Conservation (phyloP, 2,888 invertebrate genomes). For the Eupeodes latifasciatus region DNA sequence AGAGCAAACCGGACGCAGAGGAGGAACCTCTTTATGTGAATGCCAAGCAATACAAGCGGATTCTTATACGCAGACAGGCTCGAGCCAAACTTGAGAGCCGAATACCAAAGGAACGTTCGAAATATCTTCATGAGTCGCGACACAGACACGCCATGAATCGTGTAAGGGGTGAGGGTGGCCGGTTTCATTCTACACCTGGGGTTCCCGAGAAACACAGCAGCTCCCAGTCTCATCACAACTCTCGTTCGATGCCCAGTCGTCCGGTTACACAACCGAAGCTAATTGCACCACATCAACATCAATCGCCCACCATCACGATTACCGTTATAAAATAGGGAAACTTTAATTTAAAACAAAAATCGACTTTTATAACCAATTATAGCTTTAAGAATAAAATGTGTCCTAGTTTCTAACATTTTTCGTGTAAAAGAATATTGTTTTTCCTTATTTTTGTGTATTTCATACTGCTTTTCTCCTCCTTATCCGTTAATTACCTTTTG, state of each 20-base stretch:
- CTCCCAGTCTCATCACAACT: conserved; percentile 71
- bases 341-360: not conserved
- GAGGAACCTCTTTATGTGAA: conserved; percentile 99
- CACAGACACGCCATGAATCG: conserved; percentile 99
- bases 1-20: conserved; percentile 85
- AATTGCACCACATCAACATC: conserved; percentile 83
- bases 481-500: conserved; percentile 22
- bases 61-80: conserved; percentile 96
- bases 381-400: conserved; percentile 67
- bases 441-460: conserved; percentile 5
- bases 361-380: conserved; percentile 43
- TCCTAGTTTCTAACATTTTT: conserved; percentile 37
- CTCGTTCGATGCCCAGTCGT: conserved; percentile 58
- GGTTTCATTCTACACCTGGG: conserved; percentile 92
- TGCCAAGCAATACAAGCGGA: conserved; percentile 98
- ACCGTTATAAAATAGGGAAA: conserved; percentile 82
- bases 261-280: conserved; percentile 81
- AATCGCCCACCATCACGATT: conserved; percentile 83
- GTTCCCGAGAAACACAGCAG: conserved; percentile 79
- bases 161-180: conserved; percentile 97
- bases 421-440: conserved; percentile 1
- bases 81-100: conserved; percentile 97
- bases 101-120: conserved; percentile 98
- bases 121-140: conserved; percentile 99
- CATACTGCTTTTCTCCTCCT: conserved; percentile 26